phyloP scores from a whole-genome alignment of 35 echinoderm and acorn worm species.

The Stichopus chloronotus region DNA sequence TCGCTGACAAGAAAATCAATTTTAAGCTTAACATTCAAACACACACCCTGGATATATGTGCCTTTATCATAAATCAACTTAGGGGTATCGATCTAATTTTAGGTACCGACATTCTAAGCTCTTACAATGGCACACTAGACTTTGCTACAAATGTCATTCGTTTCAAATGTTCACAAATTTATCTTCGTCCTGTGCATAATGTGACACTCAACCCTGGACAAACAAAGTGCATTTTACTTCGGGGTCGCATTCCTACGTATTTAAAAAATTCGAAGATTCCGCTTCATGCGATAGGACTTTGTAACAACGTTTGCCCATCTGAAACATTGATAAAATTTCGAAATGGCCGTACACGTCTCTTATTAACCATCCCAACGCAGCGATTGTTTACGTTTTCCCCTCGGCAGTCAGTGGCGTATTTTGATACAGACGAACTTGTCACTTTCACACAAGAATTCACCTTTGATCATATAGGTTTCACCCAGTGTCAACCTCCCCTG shows the following conservation, averaged over 20 bases:
- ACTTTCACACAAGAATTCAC: too few species aligned
- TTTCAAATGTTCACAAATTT: background rate
- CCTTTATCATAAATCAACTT: background rate
- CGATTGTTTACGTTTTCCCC: background rate
- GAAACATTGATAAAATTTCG: background rate
- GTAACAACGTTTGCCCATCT: background rate
- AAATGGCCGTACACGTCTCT: background rate
- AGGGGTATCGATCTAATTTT: background rate
- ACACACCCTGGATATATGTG: background rate
- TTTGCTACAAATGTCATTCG: background rate
- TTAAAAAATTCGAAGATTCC: background rate
- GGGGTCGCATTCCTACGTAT: background rate
- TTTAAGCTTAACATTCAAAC: background rate
- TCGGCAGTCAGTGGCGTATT: too few species aligned
- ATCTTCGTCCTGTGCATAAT: background rate
- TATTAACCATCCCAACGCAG: background rate
- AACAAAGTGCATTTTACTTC: background rate
- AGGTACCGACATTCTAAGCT: background rate
- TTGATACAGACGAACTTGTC: too few species aligned
- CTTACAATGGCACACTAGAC: background rate
- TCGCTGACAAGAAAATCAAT: conserved; percentile 22
- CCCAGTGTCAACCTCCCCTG: too few species aligned
- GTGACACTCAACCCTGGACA: background rate
- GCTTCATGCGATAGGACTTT: background rate
- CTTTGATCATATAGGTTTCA: too few species aligned